These are phyloP conservation scores for Spheniscus mendiculus DNA, from an alignment of 2,113 vertebrate species.

Conservation along the genomic window DNA sequence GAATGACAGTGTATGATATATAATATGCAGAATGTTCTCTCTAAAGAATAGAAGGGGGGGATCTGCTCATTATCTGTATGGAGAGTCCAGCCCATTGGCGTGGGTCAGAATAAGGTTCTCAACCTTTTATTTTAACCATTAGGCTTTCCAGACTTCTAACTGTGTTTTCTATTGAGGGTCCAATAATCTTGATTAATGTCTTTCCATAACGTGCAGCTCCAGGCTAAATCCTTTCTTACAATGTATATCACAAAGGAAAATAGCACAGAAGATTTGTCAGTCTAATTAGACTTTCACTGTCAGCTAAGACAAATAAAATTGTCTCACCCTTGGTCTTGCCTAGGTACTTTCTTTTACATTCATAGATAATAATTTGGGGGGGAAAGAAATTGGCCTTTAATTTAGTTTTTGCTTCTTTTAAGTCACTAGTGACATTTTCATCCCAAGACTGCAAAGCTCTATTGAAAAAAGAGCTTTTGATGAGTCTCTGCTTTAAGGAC, in stretches of 20 bases:
- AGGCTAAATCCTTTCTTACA: constrained; percentile 63
- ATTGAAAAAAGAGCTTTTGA: constrained; percentile 24
- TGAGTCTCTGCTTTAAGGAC: constrained; percentile 12
- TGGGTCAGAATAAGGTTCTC: neutral
- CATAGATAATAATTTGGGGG: constrained; percentile 57
- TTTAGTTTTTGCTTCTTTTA: constrained; percentile 62
- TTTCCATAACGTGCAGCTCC: constrained; percentile 59
- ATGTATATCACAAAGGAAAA: constrained; percentile 62
- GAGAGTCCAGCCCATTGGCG: neutral
- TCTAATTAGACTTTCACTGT: constrained; percentile 76
- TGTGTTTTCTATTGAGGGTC: constrained; percentile 61
- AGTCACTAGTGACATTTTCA: constrained; percentile 65
- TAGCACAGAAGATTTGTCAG: constrained; percentile 72
- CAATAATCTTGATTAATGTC: constrained; percentile 76
- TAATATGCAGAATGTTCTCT: neutral
- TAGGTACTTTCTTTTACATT: constrained; percentile 56
- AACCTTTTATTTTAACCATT: constrained; percentile 11
- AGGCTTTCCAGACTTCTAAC: constrained; percentile 36
- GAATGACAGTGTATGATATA: neutral
- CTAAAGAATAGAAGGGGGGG: neutral
- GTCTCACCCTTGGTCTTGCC: constrained; percentile 46
- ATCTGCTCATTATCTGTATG: neutral
- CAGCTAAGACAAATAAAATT: constrained; percentile 70
- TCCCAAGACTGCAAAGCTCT: constrained; percentile 24
- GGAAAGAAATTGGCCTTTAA: constrained; percentile 61